phyloP scores from a whole-genome alignment of 2,797 vertebrate species.

The Mus spretus region DNA sequence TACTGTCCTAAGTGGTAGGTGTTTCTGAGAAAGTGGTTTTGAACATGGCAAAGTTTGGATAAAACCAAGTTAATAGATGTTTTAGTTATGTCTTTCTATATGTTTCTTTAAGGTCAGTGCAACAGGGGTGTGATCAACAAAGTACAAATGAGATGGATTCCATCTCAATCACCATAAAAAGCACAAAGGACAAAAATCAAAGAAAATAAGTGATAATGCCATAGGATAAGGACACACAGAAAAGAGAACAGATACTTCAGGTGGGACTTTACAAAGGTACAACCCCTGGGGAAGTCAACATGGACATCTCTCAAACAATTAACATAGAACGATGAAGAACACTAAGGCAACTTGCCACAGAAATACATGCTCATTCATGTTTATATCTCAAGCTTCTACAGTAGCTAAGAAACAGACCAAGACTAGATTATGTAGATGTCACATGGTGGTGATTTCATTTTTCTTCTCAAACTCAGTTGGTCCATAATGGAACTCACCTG shows the following conservation, averaged over 20 bases:
- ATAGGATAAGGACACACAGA: neutral
- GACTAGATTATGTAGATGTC: too few relatives aligned
- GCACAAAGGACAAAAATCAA: neutral
- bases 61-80: constrained; percentile 13
- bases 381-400: neutral
- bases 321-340: neutral
- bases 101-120: neutral
- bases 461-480: neutral
- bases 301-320: neutral
- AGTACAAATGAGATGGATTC: neutral
- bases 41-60: neutral
- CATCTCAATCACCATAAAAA: neutral
- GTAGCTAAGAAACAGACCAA: neutral
- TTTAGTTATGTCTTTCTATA: neutral
- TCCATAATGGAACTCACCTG: neutral
- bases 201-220: neutral
- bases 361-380: neutral
- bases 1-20: constrained; percentile 14
- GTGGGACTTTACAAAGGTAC: too few relatives aligned
- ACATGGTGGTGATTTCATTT: neutral
- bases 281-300: neutral
- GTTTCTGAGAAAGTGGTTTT: neutral
- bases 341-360: neutral
- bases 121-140: neutral
- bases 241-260: neutral